Evolutionary conservation across 2,888 invertebrate species (phyloP), one percentile per base, ranked within the genome.

Genomic region (Leptinotarsa tumamoca): DNA sequence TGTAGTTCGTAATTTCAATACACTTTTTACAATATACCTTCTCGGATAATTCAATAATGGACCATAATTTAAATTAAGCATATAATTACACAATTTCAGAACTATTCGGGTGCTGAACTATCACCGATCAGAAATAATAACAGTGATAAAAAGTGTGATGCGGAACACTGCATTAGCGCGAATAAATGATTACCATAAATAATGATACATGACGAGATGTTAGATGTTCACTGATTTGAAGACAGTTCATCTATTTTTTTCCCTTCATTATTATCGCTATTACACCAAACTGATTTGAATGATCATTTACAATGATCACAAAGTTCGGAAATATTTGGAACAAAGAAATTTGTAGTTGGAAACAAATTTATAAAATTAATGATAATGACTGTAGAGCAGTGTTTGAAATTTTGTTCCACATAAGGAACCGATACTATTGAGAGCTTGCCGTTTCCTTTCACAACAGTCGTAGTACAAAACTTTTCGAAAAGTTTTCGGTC

Each of bases 41-140:
- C 43, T 43, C 43, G 43, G 3, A 43, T 43, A 43, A 43, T 43
- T 43, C 13, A 43, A 43, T 10, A 7, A 43, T 43, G 43, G 10
- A 43, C 43, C 43, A 43, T 2, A 10, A 43, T 43, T 43, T 13
- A 10, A 43, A 43, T 43, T 43, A 33, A 5, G 63, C 10, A 43
- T 17, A 33, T 43, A 3, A 4, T 17, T 10, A 43, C 3, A 43
- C 15, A 33, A 2, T 21, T n/a, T n/a, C 4, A 18, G 17, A 43
- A 33, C 43, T n/a, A 63, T 63, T 63, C n/a, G n/a, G 7, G 13
- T n/a, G 63, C 10, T 18, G 43, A n/a, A 63, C 27, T 63, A n/a
- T 63, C n/a, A 58, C 63, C 33, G 43, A 63, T 63, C n/a, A 63
- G n/a, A n/a, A 3, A 63, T 63, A 63, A 63, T 63, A 63, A 63